A percentile compares a stretch with the other conserved stretches of the same genome.
Conservation (phyloP, 2,797 vertebrate species). For the Syngnathus rostellatus region DNA sequence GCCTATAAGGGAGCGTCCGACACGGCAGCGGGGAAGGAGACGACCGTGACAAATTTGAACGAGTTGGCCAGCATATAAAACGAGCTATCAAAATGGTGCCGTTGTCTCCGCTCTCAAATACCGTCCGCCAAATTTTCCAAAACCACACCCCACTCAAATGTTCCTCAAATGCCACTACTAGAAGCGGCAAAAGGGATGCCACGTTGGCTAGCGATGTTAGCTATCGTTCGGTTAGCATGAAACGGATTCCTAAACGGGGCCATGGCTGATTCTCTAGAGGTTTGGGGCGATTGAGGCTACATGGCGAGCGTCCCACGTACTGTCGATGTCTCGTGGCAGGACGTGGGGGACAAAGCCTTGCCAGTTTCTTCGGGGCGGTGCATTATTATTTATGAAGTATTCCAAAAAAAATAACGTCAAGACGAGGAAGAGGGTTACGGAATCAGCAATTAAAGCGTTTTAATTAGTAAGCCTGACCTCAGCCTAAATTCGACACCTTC, state of each 20-base stretch:
- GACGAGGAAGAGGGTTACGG: too few species aligned
- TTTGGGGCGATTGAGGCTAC: slow-evolving; percentile 40
- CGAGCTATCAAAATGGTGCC: background rate
- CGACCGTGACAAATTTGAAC: background rate
- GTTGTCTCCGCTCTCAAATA: background rate
- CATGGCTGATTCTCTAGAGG: slow-evolving; percentile 43
- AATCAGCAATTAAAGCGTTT: too few species aligned
- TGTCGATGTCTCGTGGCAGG: slow-evolving; percentile 33
- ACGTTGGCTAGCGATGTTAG: too few species aligned
- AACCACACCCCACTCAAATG: background rate
- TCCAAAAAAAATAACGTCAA: background rate
- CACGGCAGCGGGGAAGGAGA: background rate
- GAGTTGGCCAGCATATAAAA: background rate
- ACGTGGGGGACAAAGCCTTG: slow-evolving; percentile 24
- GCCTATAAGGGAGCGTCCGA: background rate
- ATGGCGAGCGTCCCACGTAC: slow-evolving; percentile 55
- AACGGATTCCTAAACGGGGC: slow-evolving; percentile 39
- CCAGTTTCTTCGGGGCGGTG: slow-evolving; percentile 31
- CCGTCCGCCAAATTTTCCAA: background rate
- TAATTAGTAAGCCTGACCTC: too few species aligned
- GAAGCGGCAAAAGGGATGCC: background rate
- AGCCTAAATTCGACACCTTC: too few species aligned
- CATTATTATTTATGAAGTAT: background rate
- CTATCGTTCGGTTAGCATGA: too few species aligned
- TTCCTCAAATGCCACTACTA: background rate